These are phyloP conservation scores for Eleginops maclovinus DNA, from an alignment of 2,113 vertebrate genomes.

Conservation along the genomic window DNA sequence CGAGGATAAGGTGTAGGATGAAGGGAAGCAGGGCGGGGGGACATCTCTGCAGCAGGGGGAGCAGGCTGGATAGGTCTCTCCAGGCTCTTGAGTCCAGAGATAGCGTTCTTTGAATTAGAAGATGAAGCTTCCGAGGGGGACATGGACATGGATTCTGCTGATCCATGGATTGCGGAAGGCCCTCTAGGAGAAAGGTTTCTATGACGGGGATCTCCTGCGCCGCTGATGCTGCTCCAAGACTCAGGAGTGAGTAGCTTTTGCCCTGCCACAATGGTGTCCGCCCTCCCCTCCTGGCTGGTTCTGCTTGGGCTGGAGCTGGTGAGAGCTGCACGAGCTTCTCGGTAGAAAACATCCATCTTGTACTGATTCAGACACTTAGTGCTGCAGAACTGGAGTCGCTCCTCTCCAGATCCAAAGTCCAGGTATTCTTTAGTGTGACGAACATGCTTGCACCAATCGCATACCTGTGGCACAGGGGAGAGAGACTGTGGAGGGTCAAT, in stretches of 20 bases:
- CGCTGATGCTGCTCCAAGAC: conserved; percentile 91
- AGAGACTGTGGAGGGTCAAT: conserved; percentile 78
- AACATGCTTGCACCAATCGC: conserved; percentile 99
- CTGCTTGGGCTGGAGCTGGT: conserved; percentile 92
- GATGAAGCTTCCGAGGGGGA: conserved; percentile 90
- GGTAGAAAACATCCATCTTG: conserved; percentile 99
- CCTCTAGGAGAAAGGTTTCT: conserved; percentile 89
- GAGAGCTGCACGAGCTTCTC: conserved; percentile 96
- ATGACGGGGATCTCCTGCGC: conserved; percentile 87
- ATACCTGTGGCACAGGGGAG: conserved; percentile 91
- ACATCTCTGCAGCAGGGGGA: conserved; percentile 40
- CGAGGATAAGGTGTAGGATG: conserved; percentile 70
- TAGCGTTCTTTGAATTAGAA: conserved; percentile 89
- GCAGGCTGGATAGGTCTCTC: conserved; percentile 88
- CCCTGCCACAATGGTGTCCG: conserved; percentile 84
- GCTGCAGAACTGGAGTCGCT: conserved; percentile 98
- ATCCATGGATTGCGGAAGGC: conserved; percentile 78
- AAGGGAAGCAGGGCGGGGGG: conserved; percentile 65
- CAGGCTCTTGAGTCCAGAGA: conserved; percentile 87
- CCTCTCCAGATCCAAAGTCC: conserved; percentile 96
- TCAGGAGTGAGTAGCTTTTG: conserved; percentile 95
- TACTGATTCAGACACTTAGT: conserved; percentile 99
- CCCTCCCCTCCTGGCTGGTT: conserved; percentile 89
- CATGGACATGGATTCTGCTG: conserved; percentile 86
- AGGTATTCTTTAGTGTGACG: conserved; percentile 99